phyloP scores from a whole-genome alignment of 2,888 invertebrate genomes.

The Microdon myrmicae region DNA sequence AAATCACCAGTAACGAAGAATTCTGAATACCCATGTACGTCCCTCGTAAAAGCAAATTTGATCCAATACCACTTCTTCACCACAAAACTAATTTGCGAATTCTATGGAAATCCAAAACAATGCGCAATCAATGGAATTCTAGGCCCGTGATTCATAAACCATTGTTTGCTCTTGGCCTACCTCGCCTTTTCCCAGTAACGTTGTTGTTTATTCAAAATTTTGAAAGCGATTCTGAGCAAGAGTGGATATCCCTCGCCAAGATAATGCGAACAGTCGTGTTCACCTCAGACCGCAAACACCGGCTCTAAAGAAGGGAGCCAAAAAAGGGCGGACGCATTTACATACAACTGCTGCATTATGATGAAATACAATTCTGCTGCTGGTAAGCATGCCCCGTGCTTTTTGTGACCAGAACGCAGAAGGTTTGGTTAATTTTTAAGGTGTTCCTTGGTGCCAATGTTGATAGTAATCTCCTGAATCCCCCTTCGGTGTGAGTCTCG shows the following conservation, averaged over 20 bases:
- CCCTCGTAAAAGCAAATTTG: no score
- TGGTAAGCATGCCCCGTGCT: slow-evolving; percentile 31
- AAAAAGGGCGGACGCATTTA: slow-evolving; percentile 33
- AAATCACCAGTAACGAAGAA: no score
- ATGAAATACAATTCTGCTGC: slow-evolving; percentile 39
- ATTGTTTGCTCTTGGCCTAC: slow-evolving; percentile 14
- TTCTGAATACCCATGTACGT: no score
- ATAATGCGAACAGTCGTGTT: no score
- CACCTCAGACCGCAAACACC: slow-evolving; percentile 1
- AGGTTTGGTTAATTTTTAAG: slow-evolving; percentile 33
- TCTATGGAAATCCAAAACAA: slow-evolving; percentile 29
- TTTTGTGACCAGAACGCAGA: slow-evolving; percentile 32
- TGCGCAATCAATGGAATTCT: slow-evolving; percentile 24
- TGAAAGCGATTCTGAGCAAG: neutral
- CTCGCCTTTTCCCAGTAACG: neutral
- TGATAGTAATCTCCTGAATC: slow-evolving; percentile 41
- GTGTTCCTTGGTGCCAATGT: slow-evolving; percentile 40
- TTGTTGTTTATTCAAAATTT: no score
- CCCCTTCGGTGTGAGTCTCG: slow-evolving; percentile 1
- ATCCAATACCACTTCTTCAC: no score
- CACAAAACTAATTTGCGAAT: slow-evolving; percentile 37
- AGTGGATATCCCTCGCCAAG: no score
- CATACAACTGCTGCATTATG: slow-evolving; percentile 23
- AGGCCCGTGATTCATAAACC: slow-evolving; percentile 30
- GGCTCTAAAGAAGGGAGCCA: slow-evolving; percentile 15